A percentile compares a stretch with the other conserved stretches of the same genome.
Evolutionary conservation across 2,113 vertebrate species (phyloP).

Genomic region (zebrafish (Danio rerio)): DNA sequence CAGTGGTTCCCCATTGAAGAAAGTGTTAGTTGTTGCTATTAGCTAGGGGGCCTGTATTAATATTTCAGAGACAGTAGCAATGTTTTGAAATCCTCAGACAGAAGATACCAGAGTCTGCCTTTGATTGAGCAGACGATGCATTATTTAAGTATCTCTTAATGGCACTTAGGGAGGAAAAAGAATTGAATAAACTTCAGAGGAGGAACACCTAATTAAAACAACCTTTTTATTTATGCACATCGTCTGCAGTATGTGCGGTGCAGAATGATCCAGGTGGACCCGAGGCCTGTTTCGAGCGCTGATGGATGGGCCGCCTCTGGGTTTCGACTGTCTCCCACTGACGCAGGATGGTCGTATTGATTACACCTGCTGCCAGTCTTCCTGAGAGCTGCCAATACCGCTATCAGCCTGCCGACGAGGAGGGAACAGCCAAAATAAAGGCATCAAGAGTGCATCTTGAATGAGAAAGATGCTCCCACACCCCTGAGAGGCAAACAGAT

Average conservation of each 20-base stretch:
- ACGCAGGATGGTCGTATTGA: constrained; percentile 72
- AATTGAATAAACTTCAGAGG: constrained; percentile 66
- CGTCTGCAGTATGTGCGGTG: constrained; percentile 35
- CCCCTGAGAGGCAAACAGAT: constrained; percentile 32
- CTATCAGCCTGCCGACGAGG: constrained; percentile 53
- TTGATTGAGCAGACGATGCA: constrained; percentile 59
- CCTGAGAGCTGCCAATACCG: constrained; percentile 70
- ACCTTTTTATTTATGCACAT: constrained; percentile 69
- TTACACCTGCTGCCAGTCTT: constrained; percentile 71
- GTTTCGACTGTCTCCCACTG: constrained; percentile 66
- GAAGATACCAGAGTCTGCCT: constrained; percentile 53
- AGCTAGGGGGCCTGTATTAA: constrained; percentile 42
- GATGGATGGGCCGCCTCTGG: constrained; percentile 65
- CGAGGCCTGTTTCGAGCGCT: constrained; percentile 54
- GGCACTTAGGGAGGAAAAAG: constrained; percentile 56
- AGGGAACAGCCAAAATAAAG: constrained; percentile 68
- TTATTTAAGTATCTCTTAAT: constrained; percentile 71
- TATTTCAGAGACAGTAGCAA: constrained; percentile 48
- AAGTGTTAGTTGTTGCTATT: neutral
- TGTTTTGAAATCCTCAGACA: constrained; percentile 59
- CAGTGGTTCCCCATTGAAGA: neutral
- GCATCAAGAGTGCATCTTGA: constrained; percentile 59
- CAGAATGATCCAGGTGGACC: constrained; percentile 52
- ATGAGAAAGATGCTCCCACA: constrained; percentile 52
- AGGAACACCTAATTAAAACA: constrained; percentile 69